Percentiles rank a stretch among this genome's conserved stretches.
phyloP scores from a whole-genome alignment of 2,797 vertebrate species.

The Galaxias olidus region DNA sequence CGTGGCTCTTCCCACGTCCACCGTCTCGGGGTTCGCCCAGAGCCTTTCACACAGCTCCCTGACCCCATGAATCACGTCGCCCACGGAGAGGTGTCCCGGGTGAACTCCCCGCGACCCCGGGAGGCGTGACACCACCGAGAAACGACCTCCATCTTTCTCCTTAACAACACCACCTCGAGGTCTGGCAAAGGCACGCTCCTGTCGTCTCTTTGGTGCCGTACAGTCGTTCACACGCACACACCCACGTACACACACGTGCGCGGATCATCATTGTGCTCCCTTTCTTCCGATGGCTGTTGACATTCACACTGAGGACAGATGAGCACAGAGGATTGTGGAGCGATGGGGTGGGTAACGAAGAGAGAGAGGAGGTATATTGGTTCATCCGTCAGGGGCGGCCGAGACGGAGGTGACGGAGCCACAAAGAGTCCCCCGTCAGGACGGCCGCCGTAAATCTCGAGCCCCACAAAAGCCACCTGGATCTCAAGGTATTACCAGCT shows the following conservation, averaged over 20 bases:
- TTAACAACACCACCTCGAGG: no score
- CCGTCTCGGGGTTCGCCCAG: neutral
- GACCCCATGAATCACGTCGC: conserved; percentile 10
- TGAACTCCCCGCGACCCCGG: conserved; percentile 15
- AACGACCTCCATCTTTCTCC: neutral
- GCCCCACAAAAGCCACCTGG: conserved; percentile 2
- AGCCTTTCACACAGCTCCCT: neutral
- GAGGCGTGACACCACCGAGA: conserved; percentile 1
- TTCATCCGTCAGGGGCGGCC: conserved; percentile 8
- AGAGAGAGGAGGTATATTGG: neutral
- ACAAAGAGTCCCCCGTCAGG: conserved; percentile 8
- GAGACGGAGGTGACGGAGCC: conserved; percentile 2
- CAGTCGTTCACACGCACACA: conserved; percentile 13
- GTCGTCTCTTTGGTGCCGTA: neutral
- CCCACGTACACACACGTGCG: conserved; percentile 24
- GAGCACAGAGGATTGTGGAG: neutral
- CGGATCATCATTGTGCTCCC: neutral
- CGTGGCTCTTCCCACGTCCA: neutral
- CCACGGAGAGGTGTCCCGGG: neutral
- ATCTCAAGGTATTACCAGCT: no score
- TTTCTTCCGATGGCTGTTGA: neutral
- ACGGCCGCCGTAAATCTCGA: neutral
- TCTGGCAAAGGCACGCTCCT: neutral
- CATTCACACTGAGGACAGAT: neutral
- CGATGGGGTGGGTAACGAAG: neutral